These are phyloP conservation scores for Rhinopithecus roxellana DNA, from an alignment of 2,113 vertebrate genomes.

Conservation along the genomic window DNA sequence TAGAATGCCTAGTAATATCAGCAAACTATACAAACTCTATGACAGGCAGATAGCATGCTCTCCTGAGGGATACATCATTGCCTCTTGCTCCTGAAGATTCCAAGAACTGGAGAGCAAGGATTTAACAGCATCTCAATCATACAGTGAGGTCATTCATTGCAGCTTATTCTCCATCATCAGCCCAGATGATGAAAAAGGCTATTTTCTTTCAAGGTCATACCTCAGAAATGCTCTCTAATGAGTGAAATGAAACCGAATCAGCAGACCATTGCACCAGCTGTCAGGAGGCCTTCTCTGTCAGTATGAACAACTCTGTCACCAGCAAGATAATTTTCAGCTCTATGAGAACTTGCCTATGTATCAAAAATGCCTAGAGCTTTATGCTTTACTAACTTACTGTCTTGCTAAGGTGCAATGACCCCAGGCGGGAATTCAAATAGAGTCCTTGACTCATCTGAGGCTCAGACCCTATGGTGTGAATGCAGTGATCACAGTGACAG, in stretches of 20 bases:
- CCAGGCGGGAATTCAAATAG: background rate
- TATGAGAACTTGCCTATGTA: background rate
- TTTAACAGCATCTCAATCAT: background rate
- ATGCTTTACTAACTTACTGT: background rate
- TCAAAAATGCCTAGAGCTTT: background rate
- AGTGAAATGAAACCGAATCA: slow-evolving; percentile 24
- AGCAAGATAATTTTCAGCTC: background rate
- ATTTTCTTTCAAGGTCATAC: background rate
- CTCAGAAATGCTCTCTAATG: slow-evolving; percentile 9
- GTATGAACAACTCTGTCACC: background rate
- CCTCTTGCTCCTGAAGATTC: background rate
- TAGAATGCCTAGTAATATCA: background rate
- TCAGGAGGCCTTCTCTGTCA: background rate
- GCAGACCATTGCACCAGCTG: background rate
- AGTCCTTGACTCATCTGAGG: background rate
- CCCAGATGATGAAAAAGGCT: background rate
- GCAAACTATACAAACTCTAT: background rate
- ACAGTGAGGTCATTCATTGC: background rate
- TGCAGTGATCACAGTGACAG: background rate
- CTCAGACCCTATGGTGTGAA: background rate
- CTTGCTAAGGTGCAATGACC: background rate
- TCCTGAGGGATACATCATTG: background rate
- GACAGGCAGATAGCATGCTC: background rate
- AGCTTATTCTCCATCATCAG: background rate
- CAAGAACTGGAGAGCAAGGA: background rate